Evolutionary conservation across 2,113 vertebrate species (phyloP).

Genomic region (Chrysemys picta): DNA sequence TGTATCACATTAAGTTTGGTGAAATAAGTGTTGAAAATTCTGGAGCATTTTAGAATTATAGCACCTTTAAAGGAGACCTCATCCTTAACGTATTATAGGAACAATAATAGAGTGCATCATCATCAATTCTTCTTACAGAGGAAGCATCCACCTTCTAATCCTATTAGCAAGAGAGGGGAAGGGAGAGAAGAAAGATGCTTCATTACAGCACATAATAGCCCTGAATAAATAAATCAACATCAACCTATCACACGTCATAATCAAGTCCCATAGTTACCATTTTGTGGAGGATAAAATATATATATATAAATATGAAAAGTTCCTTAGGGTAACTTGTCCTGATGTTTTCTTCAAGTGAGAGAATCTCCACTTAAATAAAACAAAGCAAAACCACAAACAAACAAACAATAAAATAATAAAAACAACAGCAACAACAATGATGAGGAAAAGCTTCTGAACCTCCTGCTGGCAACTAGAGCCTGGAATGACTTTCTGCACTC

Average conservation of each 20-base stretch:
- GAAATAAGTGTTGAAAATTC: not conserved
- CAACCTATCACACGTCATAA: not conserved
- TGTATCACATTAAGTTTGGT: not conserved
- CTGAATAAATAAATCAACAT: conserved; percentile 25
- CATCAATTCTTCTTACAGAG: not conserved
- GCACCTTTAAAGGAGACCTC: not conserved
- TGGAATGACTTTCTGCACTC: not conserved
- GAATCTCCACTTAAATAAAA: conserved; percentile 17
- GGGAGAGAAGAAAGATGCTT: conserved; percentile 9
- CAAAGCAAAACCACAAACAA: not conserved
- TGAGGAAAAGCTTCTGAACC: conserved; percentile 5
- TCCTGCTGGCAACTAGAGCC: not conserved
- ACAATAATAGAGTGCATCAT: not conserved
- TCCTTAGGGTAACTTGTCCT: not conserved
- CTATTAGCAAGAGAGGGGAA: not conserved
- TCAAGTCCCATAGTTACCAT: not conserved
- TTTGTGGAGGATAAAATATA: not conserved
- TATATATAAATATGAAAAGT: not conserved
- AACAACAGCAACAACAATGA: not conserved
- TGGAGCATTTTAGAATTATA: not conserved
- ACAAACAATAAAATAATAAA: not conserved
- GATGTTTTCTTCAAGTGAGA: conserved; percentile 44
- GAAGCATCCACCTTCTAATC: not conserved
- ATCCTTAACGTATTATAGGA: accelerated
- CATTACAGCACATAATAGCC: not conserved